These are phyloP conservation scores for Sipha maydis DNA, from an alignment of 2,888 invertebrate species.

Conservation along the genomic window DNA sequence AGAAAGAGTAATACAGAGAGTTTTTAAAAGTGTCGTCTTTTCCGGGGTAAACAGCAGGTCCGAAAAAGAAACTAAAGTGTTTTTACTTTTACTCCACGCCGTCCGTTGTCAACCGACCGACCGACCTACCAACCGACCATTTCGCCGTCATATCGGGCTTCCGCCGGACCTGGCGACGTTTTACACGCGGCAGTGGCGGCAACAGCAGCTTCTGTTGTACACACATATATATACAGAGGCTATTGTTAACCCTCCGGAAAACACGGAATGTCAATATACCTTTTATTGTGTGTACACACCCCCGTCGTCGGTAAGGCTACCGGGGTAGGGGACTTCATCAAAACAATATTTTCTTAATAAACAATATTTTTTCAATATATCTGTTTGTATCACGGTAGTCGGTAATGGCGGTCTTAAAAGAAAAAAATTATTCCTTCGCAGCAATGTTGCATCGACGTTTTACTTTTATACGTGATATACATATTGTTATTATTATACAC, in stretches of 20 bases:
- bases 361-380: constrained; percentile 44
- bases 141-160: constrained; percentile 16
- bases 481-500: background rate
- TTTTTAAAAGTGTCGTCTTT: constrained; percentile 62
- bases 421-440: background rate
- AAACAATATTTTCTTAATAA: constrained; percentile 60
- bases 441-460: background rate
- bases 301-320: background rate
- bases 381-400: background rate
- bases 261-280: constrained; percentile 62
- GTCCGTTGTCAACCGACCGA: background rate
- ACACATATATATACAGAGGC: background rate
- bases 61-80: constrained; percentile 58
- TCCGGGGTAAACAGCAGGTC: constrained; percentile 55
- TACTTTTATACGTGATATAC: background rate
- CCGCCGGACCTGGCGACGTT: constrained; percentile 12
- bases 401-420: background rate
- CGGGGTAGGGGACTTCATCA: constrained; percentile 31
- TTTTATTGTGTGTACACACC: constrained; percentile 44
- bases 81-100: constrained; percentile 50
- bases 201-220: constrained; percentile 18
- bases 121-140: background rate
- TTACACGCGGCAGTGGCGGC: background rate
- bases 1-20: background rate
- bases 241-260: constrained; percentile 58